Base-by-base conservation (phyloP, 2,888 invertebrate genomes). In the Teleogryllus oceanicus region DNA sequence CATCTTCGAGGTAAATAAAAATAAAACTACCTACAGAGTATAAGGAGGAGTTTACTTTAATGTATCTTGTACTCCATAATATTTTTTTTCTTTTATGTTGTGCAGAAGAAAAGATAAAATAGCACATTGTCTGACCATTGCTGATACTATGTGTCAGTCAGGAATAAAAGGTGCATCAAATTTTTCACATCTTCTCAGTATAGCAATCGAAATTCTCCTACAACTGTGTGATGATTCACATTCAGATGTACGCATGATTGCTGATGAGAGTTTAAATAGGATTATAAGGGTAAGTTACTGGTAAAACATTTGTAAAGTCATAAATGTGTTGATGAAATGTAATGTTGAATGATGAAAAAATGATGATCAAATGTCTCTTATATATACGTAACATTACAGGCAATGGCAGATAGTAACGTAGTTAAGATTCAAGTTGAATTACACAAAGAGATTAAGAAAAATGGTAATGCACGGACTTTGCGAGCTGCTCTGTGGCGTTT, bases 361-460 rank as follows among this genome's bases (percentile, higher is more conserved):
- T n/a, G n/a, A n/a, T n/a, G n/a, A n/a, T n/a, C n/a, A n/a, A n/a
- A 21, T 81, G 24, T 79, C 81, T 62, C 2, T 62, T 62, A 5
- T n/a, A n/a, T n/a, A n/a, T n/a, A n/a, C n/a, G n/a, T 62, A 62
- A 62, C 62, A 83, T 84, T 82, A n/a, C 82, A 89, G 88, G 90
- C 90, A 11, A 87, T 93, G 84, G 89, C 92, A 83, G 92, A 92
- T 85, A 91, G 91, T 24, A 91, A 92, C 83, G 90, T 93, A 16
- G 91, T 92, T 49, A 92, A 94, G 84, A 90, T 96, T 80, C 92
- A 94, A 85, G 92, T 94, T 84, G 95, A 95, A 86, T 88, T 96
- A 76, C 94, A 94, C 85, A 93, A 93, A 83, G 94, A 94, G 88
- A 93, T 96, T 76, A 94, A 94, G 86, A 92, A 92, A 85, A 95